These are phyloP conservation scores for Onychorhynchus coronatus DNA, from an alignment of 2,113 vertebrate species.

Conservation along the genomic window DNA sequence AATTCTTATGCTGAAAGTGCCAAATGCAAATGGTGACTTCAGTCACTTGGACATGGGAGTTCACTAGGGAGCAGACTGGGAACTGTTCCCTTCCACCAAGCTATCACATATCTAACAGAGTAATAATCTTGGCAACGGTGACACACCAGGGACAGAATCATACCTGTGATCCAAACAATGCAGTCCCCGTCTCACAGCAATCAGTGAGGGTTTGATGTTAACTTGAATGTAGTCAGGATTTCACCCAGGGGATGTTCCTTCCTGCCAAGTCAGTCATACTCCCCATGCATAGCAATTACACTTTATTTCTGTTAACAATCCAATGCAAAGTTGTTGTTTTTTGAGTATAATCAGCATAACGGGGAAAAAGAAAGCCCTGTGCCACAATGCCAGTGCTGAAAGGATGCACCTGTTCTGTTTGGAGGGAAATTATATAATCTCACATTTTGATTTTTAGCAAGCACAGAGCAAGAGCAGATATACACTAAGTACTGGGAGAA, in stretches of 20 bases:
- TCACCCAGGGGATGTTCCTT: neutral
- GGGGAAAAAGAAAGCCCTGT: neutral
- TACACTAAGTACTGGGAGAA: neutral
- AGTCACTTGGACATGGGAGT: neutral
- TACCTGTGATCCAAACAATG: rapidly evolving
- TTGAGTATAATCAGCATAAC: neutral
- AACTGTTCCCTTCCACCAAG: neutral
- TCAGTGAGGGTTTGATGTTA: rapidly evolving
- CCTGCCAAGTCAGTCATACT: neutral
- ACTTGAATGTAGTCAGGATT: neutral
- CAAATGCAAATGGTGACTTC: neutral
- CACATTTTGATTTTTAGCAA: neutral
- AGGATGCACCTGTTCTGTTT: neutral
- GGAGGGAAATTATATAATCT: neutral
- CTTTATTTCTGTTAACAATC: neutral
- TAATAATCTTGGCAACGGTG: neutral
- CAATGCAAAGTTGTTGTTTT: neutral
- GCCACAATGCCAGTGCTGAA: neutral
- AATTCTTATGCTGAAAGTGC: neutral
- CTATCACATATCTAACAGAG: neutral
- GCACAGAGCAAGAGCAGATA: neutral
- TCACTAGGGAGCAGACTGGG: neutral
- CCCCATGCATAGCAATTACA: neutral
- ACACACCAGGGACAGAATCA: neutral
- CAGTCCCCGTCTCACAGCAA: neutral